Percentiles rank a stretch among this genome's conserved stretches.
Conservation (phyloP, 2,113 vertebrate genomes). For the Platysternon megacephalum region DNA sequence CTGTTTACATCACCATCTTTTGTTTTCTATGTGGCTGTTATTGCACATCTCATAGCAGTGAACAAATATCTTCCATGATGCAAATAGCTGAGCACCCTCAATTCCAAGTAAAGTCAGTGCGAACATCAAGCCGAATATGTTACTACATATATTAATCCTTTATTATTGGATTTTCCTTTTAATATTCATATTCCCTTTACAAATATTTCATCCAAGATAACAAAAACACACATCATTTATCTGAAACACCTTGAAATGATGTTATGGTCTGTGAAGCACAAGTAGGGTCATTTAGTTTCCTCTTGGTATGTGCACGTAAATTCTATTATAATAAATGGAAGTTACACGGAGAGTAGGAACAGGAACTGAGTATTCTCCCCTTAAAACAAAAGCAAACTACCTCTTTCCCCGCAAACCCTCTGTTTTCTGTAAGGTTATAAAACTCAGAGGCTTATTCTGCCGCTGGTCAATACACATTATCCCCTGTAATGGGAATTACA, state of each 20-base stretch:
- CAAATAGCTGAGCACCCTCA: neutral
- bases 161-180: neutral
- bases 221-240: neutral
- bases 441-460: neutral
- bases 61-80: neutral
- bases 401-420: neutral
- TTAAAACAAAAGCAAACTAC: neutral
- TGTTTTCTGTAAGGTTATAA: neutral
- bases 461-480: neutral
- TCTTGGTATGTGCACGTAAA: neutral
- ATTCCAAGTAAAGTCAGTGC: neutral
- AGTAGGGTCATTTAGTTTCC: neutral
- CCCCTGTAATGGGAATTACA: neutral
- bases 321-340: neutral
- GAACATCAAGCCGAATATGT: neutral
- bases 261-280: neutral
- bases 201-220: neutral
- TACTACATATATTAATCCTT: neutral
- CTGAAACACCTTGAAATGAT: neutral
- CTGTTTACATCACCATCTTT: neutral
- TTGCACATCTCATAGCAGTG: neutral
- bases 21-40: neutral
- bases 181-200: neutral
- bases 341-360: neutral
- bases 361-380: neutral